These are phyloP conservation scores for Bufotes viridis DNA, from an alignment of 2,797 vertebrate species.

Conservation along the genomic window DNA sequence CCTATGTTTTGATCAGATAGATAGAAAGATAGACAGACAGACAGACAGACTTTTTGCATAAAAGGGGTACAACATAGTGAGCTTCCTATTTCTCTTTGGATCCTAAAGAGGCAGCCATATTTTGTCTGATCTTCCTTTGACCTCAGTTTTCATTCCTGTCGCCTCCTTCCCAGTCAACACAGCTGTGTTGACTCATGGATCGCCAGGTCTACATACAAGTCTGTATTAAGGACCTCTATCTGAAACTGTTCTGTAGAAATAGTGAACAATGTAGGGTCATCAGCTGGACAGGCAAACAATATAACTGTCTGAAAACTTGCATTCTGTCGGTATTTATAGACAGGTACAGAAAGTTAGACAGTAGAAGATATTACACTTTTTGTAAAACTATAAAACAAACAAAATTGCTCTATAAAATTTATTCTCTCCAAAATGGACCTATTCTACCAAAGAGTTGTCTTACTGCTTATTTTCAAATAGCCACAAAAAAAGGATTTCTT, in stretches of 20 bases:
- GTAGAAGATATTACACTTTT: not conserved
- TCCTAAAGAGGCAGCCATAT: not conserved
- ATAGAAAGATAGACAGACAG: too few species aligned
- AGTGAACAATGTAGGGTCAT: not conserved
- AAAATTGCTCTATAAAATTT: not conserved
- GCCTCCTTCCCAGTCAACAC: constrained; percentile 1
- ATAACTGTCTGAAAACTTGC: not conserved
- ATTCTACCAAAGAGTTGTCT: not conserved
- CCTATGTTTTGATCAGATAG: too few species aligned
- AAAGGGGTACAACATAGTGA: not conserved
- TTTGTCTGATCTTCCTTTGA: constrained; percentile 5
- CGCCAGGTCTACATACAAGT: not conserved
- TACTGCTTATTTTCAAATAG: too few species aligned
- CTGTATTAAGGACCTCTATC: not conserved
- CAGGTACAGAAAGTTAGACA: not conserved
- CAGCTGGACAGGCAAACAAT: not conserved
- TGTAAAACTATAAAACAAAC: not conserved
- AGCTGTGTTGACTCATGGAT: constrained; percentile 25
- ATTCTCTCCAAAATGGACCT: not conserved
- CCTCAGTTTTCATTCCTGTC: not conserved
- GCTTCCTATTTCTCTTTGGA: not conserved
- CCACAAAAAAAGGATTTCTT: too few species aligned
- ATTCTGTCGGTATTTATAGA: not conserved
- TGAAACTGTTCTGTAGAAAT: not conserved
- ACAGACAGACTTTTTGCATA: too few species aligned